Evolutionary conservation across 2,797 vertebrate species (phyloP), one percentile per base, ranked within the genome.

Genomic region (Rhynchotus rufescens): DNA sequence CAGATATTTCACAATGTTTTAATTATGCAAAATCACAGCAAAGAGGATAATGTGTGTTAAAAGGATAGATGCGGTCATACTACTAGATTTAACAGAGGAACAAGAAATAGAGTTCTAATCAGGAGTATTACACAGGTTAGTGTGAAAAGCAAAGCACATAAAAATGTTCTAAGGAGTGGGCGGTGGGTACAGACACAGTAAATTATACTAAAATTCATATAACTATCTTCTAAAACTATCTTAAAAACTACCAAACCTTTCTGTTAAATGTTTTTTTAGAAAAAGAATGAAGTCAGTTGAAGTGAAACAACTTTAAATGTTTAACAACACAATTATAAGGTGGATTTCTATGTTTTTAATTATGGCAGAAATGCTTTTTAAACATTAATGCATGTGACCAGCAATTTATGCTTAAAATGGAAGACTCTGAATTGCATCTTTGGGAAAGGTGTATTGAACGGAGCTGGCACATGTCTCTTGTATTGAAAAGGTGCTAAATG

Each of bases 1-100:
- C 0, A 1, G 32, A 66, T 23, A 49, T 89, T 90, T 75, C 74
- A 32, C n/a, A 80, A 26, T 22, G 61, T 32, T 83, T 83, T 81
- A 49, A 59, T 71, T 77, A 87, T 15, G 49, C 12, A 94, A 93
- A 94, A 84, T 52, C 36, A 86, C 21, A 71, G 75, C 44, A 87
- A 91, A 85, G 45, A 42, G 44, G 90, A 51, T 62, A 90, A 87
- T 5, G 4, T 6, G 20, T 30, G 19, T 47, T 56, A 76, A 85
- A 93, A 86, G 59, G 60, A 65, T 4, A 92, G 49, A 66, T 68
- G 57, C 10, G 83, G 52, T 34, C 75, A 81, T 1, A 12, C 12
- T 28, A 42, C 19, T 77, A n/a, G 25, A 62, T 79, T 87, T 79
- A 93, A 69, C 12, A 80, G 22, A 79, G 7, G 12, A 84, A 10